Conservation (phyloP, 2,113 vertebrate genomes). For the Anseranas semipalmata region DNA sequence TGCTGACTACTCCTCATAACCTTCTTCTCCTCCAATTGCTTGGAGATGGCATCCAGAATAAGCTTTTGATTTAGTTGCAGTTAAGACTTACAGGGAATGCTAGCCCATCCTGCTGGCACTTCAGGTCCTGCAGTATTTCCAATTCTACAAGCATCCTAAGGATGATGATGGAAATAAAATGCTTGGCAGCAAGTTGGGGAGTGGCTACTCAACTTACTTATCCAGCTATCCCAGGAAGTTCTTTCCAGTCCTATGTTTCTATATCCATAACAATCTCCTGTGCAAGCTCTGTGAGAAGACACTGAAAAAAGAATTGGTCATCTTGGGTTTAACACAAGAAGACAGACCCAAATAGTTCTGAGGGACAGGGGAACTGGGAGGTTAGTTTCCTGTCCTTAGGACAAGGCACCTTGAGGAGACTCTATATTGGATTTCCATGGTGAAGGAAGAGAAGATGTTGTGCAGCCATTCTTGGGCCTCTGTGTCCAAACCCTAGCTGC, state of each 20-base stretch:
- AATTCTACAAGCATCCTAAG: not conserved
- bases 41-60: no score
- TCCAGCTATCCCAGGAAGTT: not conserved
- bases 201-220: not conserved
- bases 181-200: not conserved
- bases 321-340: not conserved
- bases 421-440: not conserved
- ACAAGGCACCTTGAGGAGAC: not conserved
- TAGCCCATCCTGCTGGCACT: not conserved
- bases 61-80: not conserved
- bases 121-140: not conserved
- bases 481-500: not conserved
- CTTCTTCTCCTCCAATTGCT: no score
- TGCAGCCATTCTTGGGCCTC: not conserved
- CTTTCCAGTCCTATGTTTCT: not conserved
- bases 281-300: not conserved
- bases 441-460: not conserved
- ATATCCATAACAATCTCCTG: not conserved
- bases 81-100: not conserved
- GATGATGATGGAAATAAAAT: not conserved
- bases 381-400: not conserved
- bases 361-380: rapidly evolving
- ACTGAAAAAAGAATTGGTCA: not conserved
- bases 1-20: no score
- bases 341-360: not conserved